Evolutionary conservation across 2,797 vertebrate genomes (phyloP).

Genomic region (Poecilia gillii): DNA sequence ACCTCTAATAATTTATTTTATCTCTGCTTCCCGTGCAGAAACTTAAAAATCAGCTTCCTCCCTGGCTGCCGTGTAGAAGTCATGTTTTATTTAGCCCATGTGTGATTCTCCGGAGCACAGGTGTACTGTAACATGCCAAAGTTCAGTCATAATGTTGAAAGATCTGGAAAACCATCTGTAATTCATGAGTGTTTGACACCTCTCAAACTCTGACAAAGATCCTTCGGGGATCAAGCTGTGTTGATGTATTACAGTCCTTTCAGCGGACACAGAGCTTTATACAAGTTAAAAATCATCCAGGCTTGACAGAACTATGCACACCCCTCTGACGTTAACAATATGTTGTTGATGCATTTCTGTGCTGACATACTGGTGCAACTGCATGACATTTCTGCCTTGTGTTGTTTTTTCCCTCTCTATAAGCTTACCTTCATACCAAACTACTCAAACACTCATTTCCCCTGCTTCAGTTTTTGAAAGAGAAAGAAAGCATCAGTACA

Average conservation of each 20-base stretch:
- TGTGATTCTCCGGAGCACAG: constrained; percentile 61
- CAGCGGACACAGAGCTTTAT: constrained; percentile 44
- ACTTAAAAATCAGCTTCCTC: constrained; percentile 54
- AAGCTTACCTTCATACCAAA: constrained; percentile 4
- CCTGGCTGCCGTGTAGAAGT: constrained; percentile 60
- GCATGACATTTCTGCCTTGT: constrained; percentile 25
- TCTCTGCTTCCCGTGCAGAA: constrained; percentile 64
- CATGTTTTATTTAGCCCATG: constrained; percentile 79
- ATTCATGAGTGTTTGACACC: constrained; percentile 78
- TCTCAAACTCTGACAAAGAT: constrained; percentile 73
- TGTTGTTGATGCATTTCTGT: constrained; percentile 46
- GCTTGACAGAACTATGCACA: constrained; percentile 57
- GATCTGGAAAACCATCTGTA: constrained; percentile 67
- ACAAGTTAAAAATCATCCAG: constrained; percentile 49
- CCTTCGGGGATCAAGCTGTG: constrained; percentile 62
- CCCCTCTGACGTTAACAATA: constrained; percentile 43
- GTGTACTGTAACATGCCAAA: constrained; percentile 59
- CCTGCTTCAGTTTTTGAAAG: constrained; percentile 6
- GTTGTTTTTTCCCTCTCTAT: neutral
- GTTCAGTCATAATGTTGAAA: constrained; percentile 67
- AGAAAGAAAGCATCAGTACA: neutral
- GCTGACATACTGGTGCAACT: constrained; percentile 53
- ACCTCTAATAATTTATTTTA: constrained; percentile 71
- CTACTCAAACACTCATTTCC: neutral
- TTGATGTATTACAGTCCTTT: constrained; percentile 62